Evolutionary conservation across 2,113 vertebrate species (phyloP).

Genomic region (Sinocyclocheilus anshuiensis): DNA sequence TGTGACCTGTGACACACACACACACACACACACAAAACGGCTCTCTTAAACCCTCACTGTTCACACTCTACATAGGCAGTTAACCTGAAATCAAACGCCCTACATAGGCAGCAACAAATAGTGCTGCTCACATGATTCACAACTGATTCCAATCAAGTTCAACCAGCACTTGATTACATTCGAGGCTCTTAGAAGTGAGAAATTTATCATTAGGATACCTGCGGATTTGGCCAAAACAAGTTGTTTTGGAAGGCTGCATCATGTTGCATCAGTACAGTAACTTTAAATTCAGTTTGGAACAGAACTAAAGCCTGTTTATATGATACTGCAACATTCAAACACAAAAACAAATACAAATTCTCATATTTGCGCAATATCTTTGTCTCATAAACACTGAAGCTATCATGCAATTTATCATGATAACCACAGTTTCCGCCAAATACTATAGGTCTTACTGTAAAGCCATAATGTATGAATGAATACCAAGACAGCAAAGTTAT

Average conservation of each 20-base stretch:
- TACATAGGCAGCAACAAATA: not conserved
- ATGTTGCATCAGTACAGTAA: not conserved
- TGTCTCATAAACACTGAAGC: not conserved
- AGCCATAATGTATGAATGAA: not conserved
- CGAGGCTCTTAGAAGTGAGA: not conserved
- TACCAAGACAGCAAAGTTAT: too few species aligned
- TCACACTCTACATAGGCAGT: not conserved
- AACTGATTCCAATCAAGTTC: not conserved
- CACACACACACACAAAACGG: conserved; percentile 17
- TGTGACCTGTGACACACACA: conserved; percentile 69
- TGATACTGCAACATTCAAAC: not conserved
- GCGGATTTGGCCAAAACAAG: not conserved
- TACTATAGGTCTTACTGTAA: not conserved
- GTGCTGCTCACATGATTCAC: not conserved
- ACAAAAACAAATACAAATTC: not conserved
- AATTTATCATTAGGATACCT: not conserved
- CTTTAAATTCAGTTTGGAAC: conserved; percentile 1
- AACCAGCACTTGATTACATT: not conserved
- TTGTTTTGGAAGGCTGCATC: not conserved
- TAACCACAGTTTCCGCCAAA: too few species aligned
- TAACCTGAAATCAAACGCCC: not conserved
- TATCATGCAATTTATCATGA: not conserved
- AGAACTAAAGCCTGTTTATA: not conserved
- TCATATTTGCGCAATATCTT: too few species aligned
- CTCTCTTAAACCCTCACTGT: conserved; percentile 1